Base-by-base conservation (phyloP, 2,888 invertebrate genomes). In the Adineta ricciae region DNA sequence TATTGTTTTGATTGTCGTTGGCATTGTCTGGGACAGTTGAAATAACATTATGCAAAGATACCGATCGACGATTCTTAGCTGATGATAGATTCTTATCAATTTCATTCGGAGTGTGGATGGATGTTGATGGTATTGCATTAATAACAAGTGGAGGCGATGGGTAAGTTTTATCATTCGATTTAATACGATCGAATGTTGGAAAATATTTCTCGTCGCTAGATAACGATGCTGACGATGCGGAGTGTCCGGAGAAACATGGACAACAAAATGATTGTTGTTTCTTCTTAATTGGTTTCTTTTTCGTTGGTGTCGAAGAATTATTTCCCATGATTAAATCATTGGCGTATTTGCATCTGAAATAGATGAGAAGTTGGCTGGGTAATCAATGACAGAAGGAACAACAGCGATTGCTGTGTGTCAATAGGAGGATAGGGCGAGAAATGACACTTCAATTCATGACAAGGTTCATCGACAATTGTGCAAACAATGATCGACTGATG, bases 131-230 rank as follows among this genome's bases (percentile, higher is more conserved):
- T 24, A 21, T n/a, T 78, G n/a, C n/a, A 21, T 38, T 24, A n/a
- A 2, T 41, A 41, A 14, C 14, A 41, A 32, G 9, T 32, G 41
- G 4, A 24, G 64, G 32, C 8, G 64, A 27, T 32, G 0, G 64
- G 11, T 27, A 32, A 32, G 9, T 11, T 78, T 41, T 78, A 9
- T 78, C 41, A 38, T 78, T 41, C 11, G 38, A 7, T n/a, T 8
- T n/a, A 36, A 78, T 38, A 41, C 78, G 78, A 78, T 78, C 78
- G 24, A 78, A 78, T 78, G 78, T 78, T 78, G 78, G 41, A 9
- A 78, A 9, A 78, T 41, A 78, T 41, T 41, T 78, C 2, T 78
- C 78, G 41, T 41, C n/a, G n/a, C 8, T 41, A 3, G 41, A 41
- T 1, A 41, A 24, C n/a, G 41, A 41, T n/a, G 78, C 24, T 78